phyloP scores from a whole-genome alignment of 2,113 vertebrate species.

The Martes martes region DNA sequence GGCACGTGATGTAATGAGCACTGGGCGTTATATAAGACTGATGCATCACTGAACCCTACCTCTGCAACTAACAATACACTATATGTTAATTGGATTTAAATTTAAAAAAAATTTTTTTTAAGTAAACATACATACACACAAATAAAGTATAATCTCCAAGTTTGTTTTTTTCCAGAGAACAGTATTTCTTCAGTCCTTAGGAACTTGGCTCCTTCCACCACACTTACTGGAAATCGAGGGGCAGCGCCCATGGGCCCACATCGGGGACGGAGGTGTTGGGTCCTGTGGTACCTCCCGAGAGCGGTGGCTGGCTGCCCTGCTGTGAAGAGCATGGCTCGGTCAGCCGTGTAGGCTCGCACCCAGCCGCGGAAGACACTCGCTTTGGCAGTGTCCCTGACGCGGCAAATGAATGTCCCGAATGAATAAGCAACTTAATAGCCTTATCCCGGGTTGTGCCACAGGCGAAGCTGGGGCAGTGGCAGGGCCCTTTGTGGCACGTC shows the following conservation, averaged over 20 bases:
- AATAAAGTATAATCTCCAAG: neutral
- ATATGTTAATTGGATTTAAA: neutral
- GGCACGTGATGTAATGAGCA: neutral
- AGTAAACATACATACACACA: neutral
- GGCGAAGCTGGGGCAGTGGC: neutral
- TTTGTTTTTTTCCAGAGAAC: neutral
- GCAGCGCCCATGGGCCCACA: neutral
- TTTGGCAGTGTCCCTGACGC: neutral
- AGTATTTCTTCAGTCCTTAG: neutral
- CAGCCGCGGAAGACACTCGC: neutral
- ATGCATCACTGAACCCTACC: neutral
- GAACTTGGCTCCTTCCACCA: neutral
- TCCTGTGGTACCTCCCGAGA: neutral
- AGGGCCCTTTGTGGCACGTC: neutral
- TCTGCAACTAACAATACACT: neutral
- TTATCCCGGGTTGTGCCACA: neutral
- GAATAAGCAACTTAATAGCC: neutral
- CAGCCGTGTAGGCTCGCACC: neutral
- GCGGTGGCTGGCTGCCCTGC: neutral
- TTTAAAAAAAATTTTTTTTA: neutral
- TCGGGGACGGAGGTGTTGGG: neutral
- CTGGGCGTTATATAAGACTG: neutral
- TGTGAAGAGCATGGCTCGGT: neutral
- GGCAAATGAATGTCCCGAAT: neutral
- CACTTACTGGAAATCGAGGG: neutral